Conservation (phyloP, 1,140 invertebrate species). For the Cotesia typhae region DNA sequence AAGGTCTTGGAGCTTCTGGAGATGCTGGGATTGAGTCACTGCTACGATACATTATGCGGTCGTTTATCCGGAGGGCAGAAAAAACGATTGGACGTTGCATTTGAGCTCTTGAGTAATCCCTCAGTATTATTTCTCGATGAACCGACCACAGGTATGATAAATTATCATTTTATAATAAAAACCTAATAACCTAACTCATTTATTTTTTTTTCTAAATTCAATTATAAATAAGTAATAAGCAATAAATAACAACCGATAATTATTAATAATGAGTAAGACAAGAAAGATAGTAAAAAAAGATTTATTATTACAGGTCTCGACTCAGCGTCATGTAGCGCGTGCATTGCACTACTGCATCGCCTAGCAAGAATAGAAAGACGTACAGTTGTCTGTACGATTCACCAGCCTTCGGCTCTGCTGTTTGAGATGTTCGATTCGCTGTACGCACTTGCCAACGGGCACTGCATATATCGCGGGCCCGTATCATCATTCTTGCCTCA, state of each 20-base stretch:
- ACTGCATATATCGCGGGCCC: slow-evolving; percentile 88
- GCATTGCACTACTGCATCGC: slow-evolving; percentile 81
- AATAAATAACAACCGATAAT: background rate
- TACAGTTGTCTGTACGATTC: slow-evolving; percentile 94
- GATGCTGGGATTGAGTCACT: slow-evolving; percentile 69
- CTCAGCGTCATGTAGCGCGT: slow-evolving; percentile 89
- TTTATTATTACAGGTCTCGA: slow-evolving; percentile 79
- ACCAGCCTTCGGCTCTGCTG: slow-evolving; percentile 93
- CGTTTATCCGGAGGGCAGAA: slow-evolving; percentile 77
- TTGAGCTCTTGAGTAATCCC: slow-evolving; percentile 75
- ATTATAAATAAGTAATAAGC: background rate
- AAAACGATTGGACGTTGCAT: slow-evolving; percentile 77
- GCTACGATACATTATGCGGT: slow-evolving; percentile 69
- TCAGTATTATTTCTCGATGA: slow-evolving; percentile 83
- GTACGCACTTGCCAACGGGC: slow-evolving; percentile 87
- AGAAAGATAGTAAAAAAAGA: slow-evolving; percentile 6
- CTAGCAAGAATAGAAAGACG: slow-evolving; percentile 83
- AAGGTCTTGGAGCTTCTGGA: slow-evolving; percentile 70
- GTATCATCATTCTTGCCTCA: slow-evolving; percentile 82
- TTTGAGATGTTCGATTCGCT: slow-evolving; percentile 97
- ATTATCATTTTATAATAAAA: background rate
- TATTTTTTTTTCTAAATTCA: background rate
- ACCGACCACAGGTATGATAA: slow-evolving; percentile 73
- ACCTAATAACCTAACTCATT: background rate
- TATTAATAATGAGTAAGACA: background rate